phyloP scores from a whole-genome alignment of 2,888 invertebrate species.

The Oligia latruncula region DNA sequence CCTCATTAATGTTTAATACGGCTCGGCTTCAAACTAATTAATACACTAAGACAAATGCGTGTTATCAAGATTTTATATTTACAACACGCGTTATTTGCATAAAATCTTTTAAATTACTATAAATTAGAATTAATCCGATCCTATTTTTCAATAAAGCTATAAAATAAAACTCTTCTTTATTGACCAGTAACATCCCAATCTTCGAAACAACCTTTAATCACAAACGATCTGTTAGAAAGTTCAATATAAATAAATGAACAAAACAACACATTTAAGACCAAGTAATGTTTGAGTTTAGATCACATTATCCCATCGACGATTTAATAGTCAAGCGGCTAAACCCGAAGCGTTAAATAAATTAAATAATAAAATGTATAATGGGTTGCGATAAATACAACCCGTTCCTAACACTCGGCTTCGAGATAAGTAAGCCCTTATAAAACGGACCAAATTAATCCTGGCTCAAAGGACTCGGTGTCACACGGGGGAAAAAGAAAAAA shows the following conservation, averaged over 20 bases:
- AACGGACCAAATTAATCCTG: conserved; percentile 89
- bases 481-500: conserved; percentile 82
- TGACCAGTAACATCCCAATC: conserved; percentile 41
- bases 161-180: conserved; percentile 29
- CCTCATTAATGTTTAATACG: conserved; percentile 81
- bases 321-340: conserved; percentile 89
- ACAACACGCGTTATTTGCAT: conserved; percentile 74
- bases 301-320: conserved; percentile 86
- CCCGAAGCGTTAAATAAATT: conserved; percentile 89
- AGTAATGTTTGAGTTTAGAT: conserved; percentile 86
- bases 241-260: conserved; percentile 75
- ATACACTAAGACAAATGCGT: conserved; percentile 80
- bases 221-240: conserved; percentile 59
- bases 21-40: conserved; percentile 80
- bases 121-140: conserved; percentile 48
- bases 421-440: conserved; percentile 89
- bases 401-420: conserved; percentile 83
- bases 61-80: conserved; percentile 78
- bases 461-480: conserved; percentile 84
- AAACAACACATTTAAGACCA: conserved; percentile 79
- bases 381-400: conserved; percentile 88
- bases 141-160: conserved; percentile 26
- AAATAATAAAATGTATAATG: conserved; percentile 90
- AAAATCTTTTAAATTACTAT: conserved; percentile 63
- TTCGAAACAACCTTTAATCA: conserved; percentile 52